phyloP scores from a whole-genome alignment of 2,888 invertebrate species.

The Brenthis ino region DNA sequence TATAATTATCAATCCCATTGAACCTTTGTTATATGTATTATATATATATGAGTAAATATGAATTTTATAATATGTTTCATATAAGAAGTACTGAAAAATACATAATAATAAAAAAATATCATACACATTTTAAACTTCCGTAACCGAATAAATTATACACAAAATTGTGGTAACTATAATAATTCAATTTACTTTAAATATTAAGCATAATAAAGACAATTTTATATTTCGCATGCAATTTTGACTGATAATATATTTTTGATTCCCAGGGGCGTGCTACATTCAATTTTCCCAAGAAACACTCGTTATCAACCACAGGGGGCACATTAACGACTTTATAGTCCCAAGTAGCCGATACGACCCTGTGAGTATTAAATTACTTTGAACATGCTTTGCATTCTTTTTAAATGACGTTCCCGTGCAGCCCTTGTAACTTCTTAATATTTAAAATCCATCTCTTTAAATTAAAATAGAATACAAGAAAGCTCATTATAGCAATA shows the following conservation, averaged over 20 bases:
- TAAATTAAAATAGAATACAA: not conserved
- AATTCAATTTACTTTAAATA: slow-evolving; percentile 43
- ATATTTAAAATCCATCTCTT: not conserved
- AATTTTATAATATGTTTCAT: not conserved
- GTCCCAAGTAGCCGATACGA: slow-evolving; percentile 16
- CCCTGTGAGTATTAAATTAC: slow-evolving; percentile 26
- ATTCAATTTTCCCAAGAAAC: slow-evolving; percentile 54
- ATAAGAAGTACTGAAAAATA: too few species aligned
- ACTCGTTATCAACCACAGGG: slow-evolving; percentile 49
- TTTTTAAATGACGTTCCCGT: not conserved
- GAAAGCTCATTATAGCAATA: too few species aligned
- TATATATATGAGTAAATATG: too few species aligned
- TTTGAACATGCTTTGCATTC: slow-evolving; percentile 16
- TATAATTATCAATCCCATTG: slow-evolving; percentile 33
- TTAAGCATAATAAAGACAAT: slow-evolving; percentile 55
- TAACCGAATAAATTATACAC: too few species aligned
- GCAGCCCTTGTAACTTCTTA: not conserved
- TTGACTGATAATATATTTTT: slow-evolving; percentile 53
- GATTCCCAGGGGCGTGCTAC: slow-evolving; percentile 46
- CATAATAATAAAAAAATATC: too few species aligned
- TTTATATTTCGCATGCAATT: slow-evolving; percentile 59
- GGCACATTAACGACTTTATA: slow-evolving; percentile 28
- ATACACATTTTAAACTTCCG: too few species aligned
- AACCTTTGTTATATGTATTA: not conserved
- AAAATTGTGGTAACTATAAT: too few species aligned